Evolutionary conservation across 1,140 invertebrate genomes (phyloP), one percentile per base, ranked within the genome.

Genomic region (Drosophila parabipectinata): DNA sequence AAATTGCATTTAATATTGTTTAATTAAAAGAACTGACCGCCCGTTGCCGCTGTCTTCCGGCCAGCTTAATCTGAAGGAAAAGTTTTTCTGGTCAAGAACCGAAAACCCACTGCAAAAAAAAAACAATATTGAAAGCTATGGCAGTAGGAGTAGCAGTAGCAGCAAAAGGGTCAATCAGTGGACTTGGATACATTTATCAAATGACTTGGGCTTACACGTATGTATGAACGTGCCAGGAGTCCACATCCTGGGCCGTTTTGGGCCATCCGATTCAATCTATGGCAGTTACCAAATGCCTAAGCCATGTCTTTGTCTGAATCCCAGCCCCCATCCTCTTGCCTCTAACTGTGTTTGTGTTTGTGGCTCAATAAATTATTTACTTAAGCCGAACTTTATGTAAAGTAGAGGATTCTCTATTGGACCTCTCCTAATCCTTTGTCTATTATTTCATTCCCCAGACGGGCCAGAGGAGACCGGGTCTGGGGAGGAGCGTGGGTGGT

Each of bases 321-420:
- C 37, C 57, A 37, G 10, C 3, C 44, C 8, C 5, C 2, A 18
- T 18, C 32, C 4, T 71, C 34, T 47, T 15, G 58, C 30, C 4
- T 57, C 21, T 52, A 18, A 67, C 9, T 67, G 61, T 34, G 44
- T 58, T 44, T 62, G 66, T 47, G 71, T 58, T 44, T 62, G 66
- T 47, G 71, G 71, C 72, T 73, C 83, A 87, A 87, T 87, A 87
- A 87, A 88, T 88, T 88, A 87, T 87, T 87, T 77, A 77, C 72
- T 79, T 87, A 87, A 87, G 84, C 83, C 78, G 59, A 83, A 88
- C 61, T 79, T 79, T 87, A 83, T 87, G 83, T 54, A 89, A 87
- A 87, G 83, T 34, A 88, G 75, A 66, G 74, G 82, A 72, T 73
- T 63, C 60, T 53, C 63, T 71, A 76, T 63, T 66, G 78, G 62